Base-by-base conservation (phyloP, 2,113 vertebrate genomes). In the Atractosteus spatula region DNA sequence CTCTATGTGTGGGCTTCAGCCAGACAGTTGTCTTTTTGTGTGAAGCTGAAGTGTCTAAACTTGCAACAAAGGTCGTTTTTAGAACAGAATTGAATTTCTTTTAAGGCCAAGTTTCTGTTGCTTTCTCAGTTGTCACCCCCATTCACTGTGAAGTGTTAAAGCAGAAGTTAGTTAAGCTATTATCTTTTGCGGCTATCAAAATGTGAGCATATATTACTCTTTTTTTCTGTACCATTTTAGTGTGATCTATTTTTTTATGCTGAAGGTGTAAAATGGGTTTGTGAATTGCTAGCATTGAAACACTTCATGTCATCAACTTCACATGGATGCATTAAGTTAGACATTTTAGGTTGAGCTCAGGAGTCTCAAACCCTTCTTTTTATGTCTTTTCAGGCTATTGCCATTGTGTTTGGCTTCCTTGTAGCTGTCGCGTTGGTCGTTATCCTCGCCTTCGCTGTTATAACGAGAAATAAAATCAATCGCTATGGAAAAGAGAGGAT, bases 331-430 rank as follows among this genome's bases (percentile, higher is more conserved):
- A 3, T 12, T 0, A 17, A 42, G 57, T 65, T n/a, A 56, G 14
- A 42, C 3, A 11, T 57, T 42, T 41, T 7, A 10, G 41, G 54
- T 55, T 41, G 17, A 51, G 62, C 17, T 29, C 41, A 17, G 11
- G 2, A 10, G 10, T 42, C 7, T 69, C 11, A 16, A 3, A 13
- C 54, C n/a, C 13, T 14, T 1, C n/a, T 75, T 29, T 72, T 67
- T 8, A 47, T 74, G 2, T 69, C 43, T 42, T 77, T 81, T 17
- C 76, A 96, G 96, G 94, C 90, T 57, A 91, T 97, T 66, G 95
- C 95, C 0, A 92, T 96, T n/a, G 90, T 96, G 3, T 75, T 96
- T 71, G 94, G 93, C 1, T 93, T 96, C 83, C 74, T 96, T 81
- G 86, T 96, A 66, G 81, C 89, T 8, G 70, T 95, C 14, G 94